These are phyloP conservation scores for Linurgus olivaceus DNA, from an alignment of 2,797 vertebrate species.

Conservation along the genomic window DNA sequence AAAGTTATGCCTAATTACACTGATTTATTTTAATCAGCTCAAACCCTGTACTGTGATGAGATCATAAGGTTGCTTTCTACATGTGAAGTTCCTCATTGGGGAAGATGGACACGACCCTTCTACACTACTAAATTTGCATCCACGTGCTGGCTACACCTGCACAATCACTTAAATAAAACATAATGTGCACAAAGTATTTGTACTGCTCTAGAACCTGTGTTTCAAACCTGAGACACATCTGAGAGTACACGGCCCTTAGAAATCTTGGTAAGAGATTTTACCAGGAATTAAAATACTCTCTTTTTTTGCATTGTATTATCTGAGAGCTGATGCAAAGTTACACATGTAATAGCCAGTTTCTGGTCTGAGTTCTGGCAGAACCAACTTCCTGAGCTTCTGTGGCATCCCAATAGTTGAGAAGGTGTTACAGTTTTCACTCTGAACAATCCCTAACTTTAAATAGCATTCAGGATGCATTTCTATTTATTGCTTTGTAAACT, in stretches of 20 bases:
- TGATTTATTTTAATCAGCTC: constrained; percentile 24
- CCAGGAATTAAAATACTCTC: neutral
- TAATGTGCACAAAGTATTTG: neutral
- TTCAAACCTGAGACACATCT: neutral
- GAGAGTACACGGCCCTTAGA: neutral
- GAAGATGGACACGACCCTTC: neutral
- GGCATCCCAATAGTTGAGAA: neutral
- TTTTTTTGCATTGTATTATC: neutral
- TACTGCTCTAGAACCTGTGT: neutral
- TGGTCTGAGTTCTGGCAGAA: neutral
- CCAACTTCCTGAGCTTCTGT: neutral
- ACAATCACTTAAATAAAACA: neutral
- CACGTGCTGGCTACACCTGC: neutral
- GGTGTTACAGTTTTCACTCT: neutral
- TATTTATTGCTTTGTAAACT: neutral
- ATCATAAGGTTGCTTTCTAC: neutral
- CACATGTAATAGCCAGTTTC: neutral
- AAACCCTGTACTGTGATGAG: neutral
- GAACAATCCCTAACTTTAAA: neutral
- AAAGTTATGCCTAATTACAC: constrained; percentile 29
- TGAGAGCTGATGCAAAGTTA: neutral
- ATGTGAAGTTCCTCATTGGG: neutral
- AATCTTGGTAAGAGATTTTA: neutral
- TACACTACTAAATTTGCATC: neutral
- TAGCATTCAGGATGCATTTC: neutral